A percentile compares a stretch with the other conserved stretches of the same genome.
phyloP scores from a whole-genome alignment of 1,140 invertebrate species.

The Trachymyrmex cornetzi region DNA sequence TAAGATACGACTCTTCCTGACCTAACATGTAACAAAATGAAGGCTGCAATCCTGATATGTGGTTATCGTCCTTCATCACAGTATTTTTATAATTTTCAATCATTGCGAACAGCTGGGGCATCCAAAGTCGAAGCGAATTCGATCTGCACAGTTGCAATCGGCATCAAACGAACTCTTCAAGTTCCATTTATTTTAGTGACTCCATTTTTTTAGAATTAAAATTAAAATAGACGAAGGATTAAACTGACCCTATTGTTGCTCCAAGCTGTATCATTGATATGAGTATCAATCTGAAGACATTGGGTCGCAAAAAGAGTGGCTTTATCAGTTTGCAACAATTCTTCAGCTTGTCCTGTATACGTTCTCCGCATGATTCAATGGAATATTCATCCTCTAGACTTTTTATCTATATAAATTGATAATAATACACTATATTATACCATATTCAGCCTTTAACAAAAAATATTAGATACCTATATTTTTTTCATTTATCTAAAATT shows the following conservation, averaged over 20 bases:
- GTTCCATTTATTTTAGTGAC: not conserved
- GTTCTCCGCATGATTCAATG: conserved; percentile 77
- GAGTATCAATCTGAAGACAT: conserved; percentile 89
- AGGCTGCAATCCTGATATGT: conserved; percentile 30
- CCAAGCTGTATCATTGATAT: conserved; percentile 92
- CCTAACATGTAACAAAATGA: conserved; percentile 78
- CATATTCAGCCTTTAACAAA: no score
- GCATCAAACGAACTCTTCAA: not conserved
- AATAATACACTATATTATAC: not conserved
- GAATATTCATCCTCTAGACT: conserved; percentile 85
- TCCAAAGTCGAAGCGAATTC: conserved; percentile 83
- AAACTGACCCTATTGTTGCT: conserved; percentile 87
- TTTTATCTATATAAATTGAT: conserved; percentile 79
- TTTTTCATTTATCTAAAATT: no score
- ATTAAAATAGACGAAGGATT: not conserved
- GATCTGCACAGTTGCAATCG: conserved; percentile 73
- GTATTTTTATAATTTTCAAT: conserved; percentile 80
- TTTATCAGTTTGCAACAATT: conserved; percentile 84
- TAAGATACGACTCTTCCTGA: conserved; percentile 44
- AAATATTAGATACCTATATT: no score
- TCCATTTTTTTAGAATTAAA: not conserved
- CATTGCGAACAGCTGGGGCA: conserved; percentile 84
- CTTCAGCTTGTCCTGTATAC: conserved; percentile 64
- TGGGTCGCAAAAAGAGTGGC: conserved; percentile 89
- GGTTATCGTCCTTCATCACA: conserved; percentile 48